Evolutionary conservation across 2,797 vertebrate genomes (phyloP).

Genomic region (Pseudochirops cupreus): DNA sequence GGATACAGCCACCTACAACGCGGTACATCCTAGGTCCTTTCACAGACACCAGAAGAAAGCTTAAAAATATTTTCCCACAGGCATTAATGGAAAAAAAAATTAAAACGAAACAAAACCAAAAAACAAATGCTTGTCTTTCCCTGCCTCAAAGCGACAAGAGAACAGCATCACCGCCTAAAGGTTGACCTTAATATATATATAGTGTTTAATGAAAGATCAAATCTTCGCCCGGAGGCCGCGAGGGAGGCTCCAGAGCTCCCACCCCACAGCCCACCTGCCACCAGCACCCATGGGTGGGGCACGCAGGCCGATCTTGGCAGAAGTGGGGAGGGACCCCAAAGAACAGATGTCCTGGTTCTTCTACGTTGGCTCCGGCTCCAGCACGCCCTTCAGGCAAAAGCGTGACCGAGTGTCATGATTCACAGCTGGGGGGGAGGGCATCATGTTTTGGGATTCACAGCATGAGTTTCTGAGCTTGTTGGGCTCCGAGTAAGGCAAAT

Average conservation of each 20-base stretch:
- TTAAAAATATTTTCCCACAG: slow-evolving; percentile 45
- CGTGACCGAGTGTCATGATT: slow-evolving; percentile 70
- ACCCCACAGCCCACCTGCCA: not conserved
- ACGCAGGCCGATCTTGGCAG: not conserved
- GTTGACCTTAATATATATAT: slow-evolving; percentile 40
- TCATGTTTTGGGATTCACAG: slow-evolving; percentile 73
- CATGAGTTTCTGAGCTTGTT: slow-evolving; percentile 74
- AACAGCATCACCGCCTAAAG: slow-evolving; percentile 47
- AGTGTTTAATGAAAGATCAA: slow-evolving; percentile 2
- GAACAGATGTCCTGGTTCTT: slow-evolving; percentile 11
- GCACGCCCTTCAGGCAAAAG: slow-evolving; percentile 60
- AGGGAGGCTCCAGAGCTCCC: not conserved
- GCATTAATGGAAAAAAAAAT: slow-evolving; percentile 60
- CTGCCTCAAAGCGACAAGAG: not conserved
- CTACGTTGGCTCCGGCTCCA: slow-evolving; percentile 49
- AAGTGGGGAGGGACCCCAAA: not conserved
- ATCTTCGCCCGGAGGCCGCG: not conserved
- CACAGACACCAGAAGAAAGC: slow-evolving; percentile 60
- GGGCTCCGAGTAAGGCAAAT: slow-evolving; percentile 72
- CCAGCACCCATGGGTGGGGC: not conserved
- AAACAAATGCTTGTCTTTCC: slow-evolving; percentile 55
- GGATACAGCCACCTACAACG: slow-evolving; percentile 44
- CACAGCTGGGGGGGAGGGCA: slow-evolving; percentile 68
- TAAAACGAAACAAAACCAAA: not conserved
- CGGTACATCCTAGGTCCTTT: slow-evolving; percentile 58